A percentile compares a stretch with the other conserved stretches of the same genome.
Conservation (phyloP, 2,888 invertebrate genomes). For the Sminthurides aquaticus region DNA sequence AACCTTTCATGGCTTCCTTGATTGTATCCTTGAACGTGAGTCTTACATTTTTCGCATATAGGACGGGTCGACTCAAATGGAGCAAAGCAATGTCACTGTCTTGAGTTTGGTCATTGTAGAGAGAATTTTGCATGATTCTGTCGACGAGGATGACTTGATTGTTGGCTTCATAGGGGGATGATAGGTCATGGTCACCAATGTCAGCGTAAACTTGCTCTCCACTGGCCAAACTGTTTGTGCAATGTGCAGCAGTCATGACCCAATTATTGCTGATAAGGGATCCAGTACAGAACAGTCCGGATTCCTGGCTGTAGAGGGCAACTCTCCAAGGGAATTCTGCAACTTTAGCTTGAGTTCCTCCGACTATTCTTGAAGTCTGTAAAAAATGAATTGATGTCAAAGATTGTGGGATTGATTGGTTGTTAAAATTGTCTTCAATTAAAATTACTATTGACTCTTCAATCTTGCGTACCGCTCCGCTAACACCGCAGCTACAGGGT, state of each 20-base stretch:
- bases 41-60: conserved; percentile 31
- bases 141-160: conserved; percentile 26
- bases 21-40: too few relatives aligned
- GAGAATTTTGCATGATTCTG: conserved; percentile 26
- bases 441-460: not conserved
- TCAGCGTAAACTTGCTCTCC: conserved; percentile 14
- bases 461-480: conserved; percentile 11
- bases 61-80: conserved; percentile 42
- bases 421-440: too few relatives aligned
- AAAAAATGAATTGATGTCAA: not conserved
- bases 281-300: conserved; percentile 18
- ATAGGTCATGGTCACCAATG: conserved; percentile 34
- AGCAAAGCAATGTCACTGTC: conserved; percentile 48
- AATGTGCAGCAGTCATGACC: conserved; percentile 35
- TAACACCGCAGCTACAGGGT: conserved; percentile 13
- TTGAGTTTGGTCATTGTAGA: conserved; percentile 29
- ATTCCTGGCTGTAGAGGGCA: conserved; percentile 1
- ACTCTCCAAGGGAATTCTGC: conserved; percentile 34
- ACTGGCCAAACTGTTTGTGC: conserved; percentile 15
- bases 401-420: too few relatives aligned
- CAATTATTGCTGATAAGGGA: conserved; percentile 27
- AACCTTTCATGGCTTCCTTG: too few relatives aligned
- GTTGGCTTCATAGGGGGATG: conserved; percentile 18
- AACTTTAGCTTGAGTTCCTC: conserved; percentile 22
- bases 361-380: conserved; percentile 29